Evolutionary conservation across 2,888 invertebrate species (phyloP), one percentile per base, ranked within the genome.

Genomic region (Fragum sueziense): DNA sequence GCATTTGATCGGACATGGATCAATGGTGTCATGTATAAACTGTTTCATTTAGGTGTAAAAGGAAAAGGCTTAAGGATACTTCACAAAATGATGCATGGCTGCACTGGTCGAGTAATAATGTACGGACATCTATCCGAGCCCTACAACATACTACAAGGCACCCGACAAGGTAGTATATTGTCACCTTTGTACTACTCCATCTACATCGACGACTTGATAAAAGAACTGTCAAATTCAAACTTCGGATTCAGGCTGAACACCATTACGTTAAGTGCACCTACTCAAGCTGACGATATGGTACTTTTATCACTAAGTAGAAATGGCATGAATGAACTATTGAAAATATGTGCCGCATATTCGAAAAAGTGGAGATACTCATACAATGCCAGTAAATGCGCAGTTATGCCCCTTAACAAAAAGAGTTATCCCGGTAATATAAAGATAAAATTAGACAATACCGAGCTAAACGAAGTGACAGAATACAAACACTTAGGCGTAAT

Each of bases 1-100:
- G 68, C 68, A 25, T 47, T 72, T n/a, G 72, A 72, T 47, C n/a
- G 20, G 14, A 33, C 33, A 7, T 72, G 72, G 72, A 72, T 72
- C 3, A 61, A 72, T 22, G 72, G 72, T 9, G 2, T 72, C 7
- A 25, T 72, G 1, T 59, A 62, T n/a, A 72, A 72, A 41, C 72
- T 61, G n/a, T 62, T 31, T 25, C 17, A 62, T 7, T 1, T 72
- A 22, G 72, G 72, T 17, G 9, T 72, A 20, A 25, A 29, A 6
- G 61, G 61, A 4, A 57, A 70, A 52, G 17, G 17, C 9, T 20
- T 70, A 22, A 4, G 70, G 27, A 6, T 71, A 11, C 2, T 71
- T 11, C 2, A 22, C 37, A 31, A 72, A 22, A 27, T 47, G 47
- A 7, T 72, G 14, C 6, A 33, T 25, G 31, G n/a, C n/a, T 34